Evolutionary conservation across 2,113 vertebrate species (phyloP), one percentile per base, ranked within the genome.

Genomic region (Probosciger aterrimus): DNA sequence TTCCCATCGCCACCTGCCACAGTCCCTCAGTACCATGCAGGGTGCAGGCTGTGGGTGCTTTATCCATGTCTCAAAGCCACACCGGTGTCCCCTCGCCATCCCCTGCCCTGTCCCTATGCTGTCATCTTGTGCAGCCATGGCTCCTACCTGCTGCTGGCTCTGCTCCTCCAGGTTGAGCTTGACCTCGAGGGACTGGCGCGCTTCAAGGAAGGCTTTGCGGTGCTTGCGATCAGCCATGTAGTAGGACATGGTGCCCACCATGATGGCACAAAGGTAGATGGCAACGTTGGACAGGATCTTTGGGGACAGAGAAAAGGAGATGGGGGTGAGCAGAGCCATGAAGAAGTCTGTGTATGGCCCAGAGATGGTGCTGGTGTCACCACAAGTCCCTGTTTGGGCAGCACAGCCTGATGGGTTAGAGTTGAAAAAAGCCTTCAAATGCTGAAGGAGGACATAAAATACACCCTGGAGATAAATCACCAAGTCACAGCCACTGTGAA

Each of bases 151-250:
- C 96, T 99, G 99, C 90, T 99, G 99, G 88, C 99, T 99, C 97
- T 99, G 99, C 50, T 99, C 99, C 95, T 99, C 99, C 90, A 99
- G 97, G 62, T 99, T 99, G 95, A 99, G 98, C 97, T 99, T 99
- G 95, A 99, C 99, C 96, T 99, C 98, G 19, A 99, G 98, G 5
- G 99, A 99, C 95, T 99, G 99, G 60, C 99, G 99, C 1, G 99
- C 99, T 95, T 99, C 99, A 35, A 99, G 95, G 97, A 99, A 99
- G 57, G 99, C 99, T 43, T 98, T 99, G 82, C 99, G 98, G 98
- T 99, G 99, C 93, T 99, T 99, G 79, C 99, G 98, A 96, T 99
- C 99, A 0, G 99, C 98, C 99, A 99, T 99, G 97, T 99, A 99
- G 96, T 99, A 99, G 4, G 99, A 99, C 98, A 99, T 98, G 97